A percentile compares a stretch with the other conserved stretches of the same genome.
Evolutionary conservation across 2,888 invertebrate genomes (phyloP).

Genomic region (Ischnus inquisitorius): DNA sequence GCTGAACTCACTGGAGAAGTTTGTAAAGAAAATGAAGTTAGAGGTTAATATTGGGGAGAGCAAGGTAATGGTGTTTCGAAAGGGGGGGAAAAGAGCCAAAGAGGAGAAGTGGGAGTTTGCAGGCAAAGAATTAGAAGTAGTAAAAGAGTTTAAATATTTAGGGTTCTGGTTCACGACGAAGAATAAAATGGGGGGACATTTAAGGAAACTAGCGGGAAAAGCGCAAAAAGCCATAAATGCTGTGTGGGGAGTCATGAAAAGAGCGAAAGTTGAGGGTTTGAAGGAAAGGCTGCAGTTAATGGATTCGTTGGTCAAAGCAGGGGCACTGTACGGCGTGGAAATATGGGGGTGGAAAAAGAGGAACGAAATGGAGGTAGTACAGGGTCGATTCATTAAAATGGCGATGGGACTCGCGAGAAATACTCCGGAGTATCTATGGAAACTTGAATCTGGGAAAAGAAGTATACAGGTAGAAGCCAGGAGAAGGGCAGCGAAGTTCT

Average conservation of each 20-base stretch:
- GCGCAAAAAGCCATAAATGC: constrained; percentile 21
- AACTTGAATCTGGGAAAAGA: constrained; percentile 4
- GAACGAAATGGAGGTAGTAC: constrained; percentile 15
- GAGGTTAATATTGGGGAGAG: constrained; percentile 48
- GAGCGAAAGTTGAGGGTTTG: constrained; percentile 31
- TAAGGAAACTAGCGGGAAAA: constrained; percentile 18
- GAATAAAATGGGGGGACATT: constrained; percentile 31
- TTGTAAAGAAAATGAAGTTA: constrained; percentile 24
- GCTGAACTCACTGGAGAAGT: constrained; percentile 40
- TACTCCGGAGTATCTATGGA: constrained; percentile 43
- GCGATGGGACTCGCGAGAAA: constrained; percentile 22
- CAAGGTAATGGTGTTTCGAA: constrained; percentile 62
- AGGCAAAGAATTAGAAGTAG: constrained; percentile 50
- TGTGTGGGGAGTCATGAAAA: constrained; percentile 59
- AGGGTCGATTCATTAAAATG: constrained; percentile 17
- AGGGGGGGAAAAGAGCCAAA: too few species aligned
- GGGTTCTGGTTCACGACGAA: constrained; percentile 55
- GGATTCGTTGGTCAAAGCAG: constrained; percentile 38
- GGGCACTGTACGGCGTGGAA: constrained; percentile 58
- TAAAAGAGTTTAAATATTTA: constrained; percentile 67
- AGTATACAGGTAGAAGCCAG: too few species aligned
- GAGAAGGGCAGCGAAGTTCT: not conserved
- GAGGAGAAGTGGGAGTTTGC: constrained; percentile 46
- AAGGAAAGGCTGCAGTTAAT: constrained; percentile 50
- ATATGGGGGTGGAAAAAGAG: constrained; percentile 65